A percentile compares a stretch with the other conserved stretches of the same genome.
Conservation (phyloP, 2,888 invertebrate genomes). For the Phengaris arion region DNA sequence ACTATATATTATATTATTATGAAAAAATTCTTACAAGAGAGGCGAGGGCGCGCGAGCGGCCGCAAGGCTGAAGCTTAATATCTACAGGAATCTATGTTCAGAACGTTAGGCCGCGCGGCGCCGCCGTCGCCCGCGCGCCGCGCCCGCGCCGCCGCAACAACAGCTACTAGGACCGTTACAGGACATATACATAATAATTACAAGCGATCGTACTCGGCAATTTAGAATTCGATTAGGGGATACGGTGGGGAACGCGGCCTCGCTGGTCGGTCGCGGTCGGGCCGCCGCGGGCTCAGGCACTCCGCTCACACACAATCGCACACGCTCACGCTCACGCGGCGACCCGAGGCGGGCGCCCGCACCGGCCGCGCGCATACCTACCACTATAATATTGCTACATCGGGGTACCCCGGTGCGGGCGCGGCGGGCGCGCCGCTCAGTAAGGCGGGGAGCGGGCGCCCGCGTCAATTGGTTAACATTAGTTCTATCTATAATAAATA, state of each 20-base stretch:
- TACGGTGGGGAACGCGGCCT: slow-evolving; percentile 50
- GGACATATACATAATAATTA: slow-evolving; percentile 67
- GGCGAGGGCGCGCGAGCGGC: slow-evolving; percentile 57
- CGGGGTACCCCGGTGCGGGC: slow-evolving; percentile 53
- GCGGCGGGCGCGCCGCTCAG: slow-evolving; percentile 56
- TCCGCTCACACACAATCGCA: slow-evolving; percentile 36
- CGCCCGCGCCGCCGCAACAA: slow-evolving; percentile 52
- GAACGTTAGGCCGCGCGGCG: slow-evolving; percentile 37
- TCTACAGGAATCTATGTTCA: slow-evolving; percentile 40
- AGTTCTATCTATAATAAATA: slow-evolving; percentile 78
- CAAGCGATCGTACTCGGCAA: slow-evolving; percentile 66
- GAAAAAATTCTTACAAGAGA: slow-evolving; percentile 71
- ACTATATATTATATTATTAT: slow-evolving; percentile 69
- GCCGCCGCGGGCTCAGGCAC: slow-evolving; percentile 41
- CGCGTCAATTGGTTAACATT: slow-evolving; percentile 74
- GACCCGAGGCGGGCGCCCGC: slow-evolving; percentile 38
- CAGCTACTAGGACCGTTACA: slow-evolving; percentile 70
- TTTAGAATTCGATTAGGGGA: slow-evolving; percentile 64
- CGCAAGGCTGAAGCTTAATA: slow-evolving; percentile 40
- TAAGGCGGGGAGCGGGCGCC: slow-evolving; percentile 60
- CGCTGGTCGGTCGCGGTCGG: slow-evolving; percentile 43
- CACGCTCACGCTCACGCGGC: slow-evolving; percentile 38
- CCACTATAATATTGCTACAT: slow-evolving; percentile 53
- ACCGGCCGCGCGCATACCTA: slow-evolving; percentile 44
- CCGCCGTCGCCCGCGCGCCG: slow-evolving; percentile 38